Evolutionary conservation across 2,797 vertebrate species (phyloP).

Genomic region (Artibeus jamaicensis): DNA sequence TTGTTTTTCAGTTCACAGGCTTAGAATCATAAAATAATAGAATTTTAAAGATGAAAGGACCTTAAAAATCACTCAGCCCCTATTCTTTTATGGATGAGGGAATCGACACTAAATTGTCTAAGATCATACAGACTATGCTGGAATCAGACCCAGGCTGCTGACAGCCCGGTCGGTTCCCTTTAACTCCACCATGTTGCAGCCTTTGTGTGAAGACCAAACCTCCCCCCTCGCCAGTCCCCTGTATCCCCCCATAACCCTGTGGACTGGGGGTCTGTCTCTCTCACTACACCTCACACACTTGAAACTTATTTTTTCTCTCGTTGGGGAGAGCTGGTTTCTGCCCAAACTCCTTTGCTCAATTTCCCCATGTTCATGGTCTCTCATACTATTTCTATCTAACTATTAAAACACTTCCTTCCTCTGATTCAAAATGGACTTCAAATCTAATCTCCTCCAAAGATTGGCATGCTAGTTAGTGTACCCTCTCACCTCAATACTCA

Average conservation of each 20-base stretch:
- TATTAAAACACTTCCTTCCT: constrained; percentile 55
- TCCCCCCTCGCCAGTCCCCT: background rate
- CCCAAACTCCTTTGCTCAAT: background rate
- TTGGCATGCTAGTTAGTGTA: background rate
- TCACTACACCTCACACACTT: background rate
- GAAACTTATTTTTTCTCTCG: background rate
- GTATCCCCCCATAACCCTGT: accelerated
- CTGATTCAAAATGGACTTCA: constrained; percentile 51
- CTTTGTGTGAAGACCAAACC: background rate
- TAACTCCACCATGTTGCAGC: background rate
- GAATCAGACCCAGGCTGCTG: constrained; percentile 3
- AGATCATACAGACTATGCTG: constrained; percentile 46
- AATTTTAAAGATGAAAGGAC: constrained; percentile 61
- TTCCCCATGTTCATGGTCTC: constrained; percentile 14
- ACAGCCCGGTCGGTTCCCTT: background rate
- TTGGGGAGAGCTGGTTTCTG: constrained; percentile 28
- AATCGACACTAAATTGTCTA: constrained; percentile 42
- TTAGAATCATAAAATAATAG: constrained; percentile 64
- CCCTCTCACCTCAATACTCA: background rate
- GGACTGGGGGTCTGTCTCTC: background rate
- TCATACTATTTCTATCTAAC: background rate
- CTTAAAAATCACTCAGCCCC: constrained; percentile 54
- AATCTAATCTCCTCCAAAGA: constrained; percentile 47
- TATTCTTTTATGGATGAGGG: constrained; percentile 50
- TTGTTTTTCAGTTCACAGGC: constrained; percentile 49